Percentiles rank a stretch among this genome's conserved stretches.
These are phyloP conservation scores for Stomatorhinus ivindoensis DNA, from an alignment of 2,113 vertebrate species.

Conservation along the genomic window DNA sequence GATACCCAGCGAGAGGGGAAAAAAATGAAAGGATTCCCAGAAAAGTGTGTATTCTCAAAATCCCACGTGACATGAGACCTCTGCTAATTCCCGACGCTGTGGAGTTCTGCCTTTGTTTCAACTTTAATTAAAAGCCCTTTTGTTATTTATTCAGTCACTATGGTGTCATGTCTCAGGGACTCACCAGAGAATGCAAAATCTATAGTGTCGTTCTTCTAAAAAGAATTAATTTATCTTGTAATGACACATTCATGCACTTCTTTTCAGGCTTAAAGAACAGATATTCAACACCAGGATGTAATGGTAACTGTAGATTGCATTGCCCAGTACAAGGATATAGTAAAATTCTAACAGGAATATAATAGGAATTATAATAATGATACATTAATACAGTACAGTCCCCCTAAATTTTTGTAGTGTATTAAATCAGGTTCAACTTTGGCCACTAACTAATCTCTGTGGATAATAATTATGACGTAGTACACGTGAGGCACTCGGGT, in stretches of 20 bases:
- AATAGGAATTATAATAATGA: background rate
- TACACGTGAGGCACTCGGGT: background rate
- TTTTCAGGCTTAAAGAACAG: background rate
- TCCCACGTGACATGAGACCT: background rate
- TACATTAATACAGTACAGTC: background rate
- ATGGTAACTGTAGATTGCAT: background rate
- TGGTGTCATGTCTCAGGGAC: background rate
- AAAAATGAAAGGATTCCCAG: background rate
- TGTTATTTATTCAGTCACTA: background rate
- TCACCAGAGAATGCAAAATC: background rate
- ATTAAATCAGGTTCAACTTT: background rate
- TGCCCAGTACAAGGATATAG: background rate
- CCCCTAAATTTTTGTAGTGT: background rate
- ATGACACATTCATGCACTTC: background rate
- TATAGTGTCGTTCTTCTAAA: background rate
- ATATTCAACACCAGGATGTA: background rate
- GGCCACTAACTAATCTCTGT: background rate
- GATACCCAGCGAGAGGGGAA: background rate
- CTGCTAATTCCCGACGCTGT: background rate
- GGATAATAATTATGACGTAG: background rate
- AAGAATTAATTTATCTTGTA: background rate
- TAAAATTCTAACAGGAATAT: background rate
- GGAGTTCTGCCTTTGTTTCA: background rate
- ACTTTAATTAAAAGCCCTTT: background rate
- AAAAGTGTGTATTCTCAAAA: background rate